Conservation (phyloP, 2,113 vertebrate genomes). For the Alces alces region DNA sequence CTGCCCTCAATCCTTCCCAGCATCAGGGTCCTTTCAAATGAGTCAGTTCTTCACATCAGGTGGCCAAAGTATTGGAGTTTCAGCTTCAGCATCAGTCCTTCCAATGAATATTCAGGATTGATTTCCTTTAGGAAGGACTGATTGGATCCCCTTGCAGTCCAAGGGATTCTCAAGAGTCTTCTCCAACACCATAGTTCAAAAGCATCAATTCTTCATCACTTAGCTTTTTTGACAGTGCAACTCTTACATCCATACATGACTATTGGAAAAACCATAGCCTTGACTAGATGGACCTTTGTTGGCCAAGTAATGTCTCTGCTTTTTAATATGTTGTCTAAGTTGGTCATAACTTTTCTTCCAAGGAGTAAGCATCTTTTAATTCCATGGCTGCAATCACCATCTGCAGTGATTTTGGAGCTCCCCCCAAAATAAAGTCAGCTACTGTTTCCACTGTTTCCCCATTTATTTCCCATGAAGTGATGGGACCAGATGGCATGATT, state of each 20-base stretch:
- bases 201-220: not conserved
- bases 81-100: not conserved
- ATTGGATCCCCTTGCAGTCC: not conserved
- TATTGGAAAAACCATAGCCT: not conserved
- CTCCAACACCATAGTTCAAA: not conserved
- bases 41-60: not conserved
- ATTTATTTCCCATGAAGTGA: not conserved
- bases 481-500: not conserved
- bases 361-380: not conserved
- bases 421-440: not conserved
- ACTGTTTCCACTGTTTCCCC: not conserved
- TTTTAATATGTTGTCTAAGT: not conserved
- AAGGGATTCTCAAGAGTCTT: not conserved
- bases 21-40: not conserved
- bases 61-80: not conserved
- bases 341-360: not conserved
- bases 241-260: not conserved
- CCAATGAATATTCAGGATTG: not conserved
- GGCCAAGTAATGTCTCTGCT: not conserved
- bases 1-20: not conserved
- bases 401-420: not conserved
- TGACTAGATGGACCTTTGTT: not conserved
- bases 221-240: not conserved
- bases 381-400: not conserved
- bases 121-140: not conserved